Evolutionary conservation across 2,888 invertebrate genomes (phyloP).

Genomic region (Trachelus tabidus): DNA sequence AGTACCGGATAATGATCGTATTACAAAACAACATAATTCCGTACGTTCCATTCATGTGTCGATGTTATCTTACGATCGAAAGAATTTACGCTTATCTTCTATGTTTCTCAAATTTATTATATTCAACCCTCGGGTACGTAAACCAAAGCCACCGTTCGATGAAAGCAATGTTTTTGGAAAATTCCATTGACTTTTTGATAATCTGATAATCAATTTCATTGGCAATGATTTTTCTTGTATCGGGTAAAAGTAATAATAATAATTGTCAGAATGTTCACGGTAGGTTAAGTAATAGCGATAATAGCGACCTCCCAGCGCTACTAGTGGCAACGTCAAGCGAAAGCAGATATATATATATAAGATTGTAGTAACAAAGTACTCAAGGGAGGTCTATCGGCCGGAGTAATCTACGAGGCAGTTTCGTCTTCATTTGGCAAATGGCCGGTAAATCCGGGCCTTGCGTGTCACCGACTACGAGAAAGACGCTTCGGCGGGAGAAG

Average conservation of each 20-base stretch:
- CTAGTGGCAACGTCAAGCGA: neutral
- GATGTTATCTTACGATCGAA: neutral
- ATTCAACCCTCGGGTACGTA: neutral
- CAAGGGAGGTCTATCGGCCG: slow-evolving; percentile 8
- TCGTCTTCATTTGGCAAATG: slow-evolving; percentile 55
- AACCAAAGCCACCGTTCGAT: neutral
- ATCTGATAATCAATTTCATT: no score
- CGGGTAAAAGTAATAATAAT: neutral
- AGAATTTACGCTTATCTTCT: neutral
- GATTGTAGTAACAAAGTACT: neutral
- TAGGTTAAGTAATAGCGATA: neutral
- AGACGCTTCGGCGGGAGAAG: slow-evolving; percentile 18
- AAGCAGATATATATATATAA: neutral
- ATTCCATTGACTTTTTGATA: neutral
- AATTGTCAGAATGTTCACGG: neutral
- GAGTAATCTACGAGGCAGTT: slow-evolving; percentile 48
- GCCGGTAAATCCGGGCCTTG: slow-evolving; percentile 45
- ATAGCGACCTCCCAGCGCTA: neutral
- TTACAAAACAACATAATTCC: neutral
- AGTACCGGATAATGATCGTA: neutral
- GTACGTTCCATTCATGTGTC: neutral
- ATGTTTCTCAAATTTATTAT: neutral
- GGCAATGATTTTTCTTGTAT: neutral
- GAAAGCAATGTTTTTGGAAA: neutral
- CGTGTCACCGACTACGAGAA: slow-evolving; percentile 30